Evolutionary conservation across 2,888 invertebrate species (phyloP).

Genomic region (Stratiomys singularior): DNA sequence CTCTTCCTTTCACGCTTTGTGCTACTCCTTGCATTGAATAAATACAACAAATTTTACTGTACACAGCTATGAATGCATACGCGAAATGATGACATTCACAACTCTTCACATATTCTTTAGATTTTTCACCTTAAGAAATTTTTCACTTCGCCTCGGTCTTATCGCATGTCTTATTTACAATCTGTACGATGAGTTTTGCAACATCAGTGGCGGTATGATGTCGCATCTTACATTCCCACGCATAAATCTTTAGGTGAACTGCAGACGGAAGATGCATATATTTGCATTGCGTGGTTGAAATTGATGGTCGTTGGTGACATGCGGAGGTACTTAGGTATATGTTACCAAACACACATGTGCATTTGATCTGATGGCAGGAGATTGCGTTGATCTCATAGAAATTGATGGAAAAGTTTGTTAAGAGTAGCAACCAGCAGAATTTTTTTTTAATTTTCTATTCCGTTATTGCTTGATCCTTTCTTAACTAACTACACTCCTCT

Average conservation of each 20-base stretch:
- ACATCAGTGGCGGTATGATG: neutral
- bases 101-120: constrained; percentile 18
- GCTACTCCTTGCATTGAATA: no score
- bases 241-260: constrained; percentile 21
- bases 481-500: neutral
- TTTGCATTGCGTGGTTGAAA: constrained; percentile 8
- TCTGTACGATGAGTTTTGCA: neutral
- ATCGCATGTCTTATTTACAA: neutral
- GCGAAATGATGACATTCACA: neutral
- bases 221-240: constrained; percentile 37
- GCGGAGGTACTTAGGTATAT: neutral
- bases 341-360: no score
- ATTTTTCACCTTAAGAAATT: constrained; percentile 10
- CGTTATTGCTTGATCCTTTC: neutral
- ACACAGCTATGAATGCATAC: no score
- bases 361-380: no score
- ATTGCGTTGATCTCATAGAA: no score
- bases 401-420: neutral
- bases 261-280: constrained; percentile 18
- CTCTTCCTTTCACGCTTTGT: no score
- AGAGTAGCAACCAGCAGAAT: neutral
- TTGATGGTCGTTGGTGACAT: neutral
- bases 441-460: neutral
- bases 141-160: neutral
- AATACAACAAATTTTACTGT: no score